Base-by-base conservation (phyloP, 1,140 invertebrate species). In the Drosophila kurseongensis region DNA sequence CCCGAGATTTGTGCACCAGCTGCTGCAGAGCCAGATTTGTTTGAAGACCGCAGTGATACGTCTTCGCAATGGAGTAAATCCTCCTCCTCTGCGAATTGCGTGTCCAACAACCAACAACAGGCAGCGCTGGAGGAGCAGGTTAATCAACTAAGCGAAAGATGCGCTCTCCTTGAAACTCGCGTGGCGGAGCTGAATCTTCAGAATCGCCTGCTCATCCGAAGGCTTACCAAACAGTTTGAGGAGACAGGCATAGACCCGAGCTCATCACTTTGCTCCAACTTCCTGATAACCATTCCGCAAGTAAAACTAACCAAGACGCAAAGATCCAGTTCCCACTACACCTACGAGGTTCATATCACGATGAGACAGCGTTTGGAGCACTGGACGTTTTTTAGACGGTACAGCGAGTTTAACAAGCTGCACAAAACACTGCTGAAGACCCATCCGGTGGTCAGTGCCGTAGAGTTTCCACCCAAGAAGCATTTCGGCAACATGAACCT, bases 401-500 rank as follows among this genome's bases (percentile, higher is more conserved):
- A 97, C 91, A 95, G 96, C 56, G 96, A 98, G 91, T 98, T 98
- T 92, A 94, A 97, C 92, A 94, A 95, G 42, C 93, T 98, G 16
- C 96, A 98, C 88, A 94, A 94, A 77, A 94, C 95, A 58, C 91
- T 97, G 42, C 96, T 97, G 75, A 96, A 96, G 86, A 94, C 95
- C 51, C 96, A 97, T 93, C 93, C 95, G 9, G 93, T 95, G 29
- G 93, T 97, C 27, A 94, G 93, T 12, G 94, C 94, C 4, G 96
- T 97, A 92, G 95, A 97, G 88, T 98, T 98, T 93, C 97, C 97
- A 10, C 97, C 97, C 12, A 98, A 98, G 88, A 98, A 97, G 93
- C 95, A 96, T 71, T 94, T 98, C 74, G 96, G 97, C 32, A 97
- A 97, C 93, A 97, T 97, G 94, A 96, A 97, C 92, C 94, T 95